phyloP scores from a whole-genome alignment of 2,113 vertebrate genomes.

The Damaliscus lunatus region DNA sequence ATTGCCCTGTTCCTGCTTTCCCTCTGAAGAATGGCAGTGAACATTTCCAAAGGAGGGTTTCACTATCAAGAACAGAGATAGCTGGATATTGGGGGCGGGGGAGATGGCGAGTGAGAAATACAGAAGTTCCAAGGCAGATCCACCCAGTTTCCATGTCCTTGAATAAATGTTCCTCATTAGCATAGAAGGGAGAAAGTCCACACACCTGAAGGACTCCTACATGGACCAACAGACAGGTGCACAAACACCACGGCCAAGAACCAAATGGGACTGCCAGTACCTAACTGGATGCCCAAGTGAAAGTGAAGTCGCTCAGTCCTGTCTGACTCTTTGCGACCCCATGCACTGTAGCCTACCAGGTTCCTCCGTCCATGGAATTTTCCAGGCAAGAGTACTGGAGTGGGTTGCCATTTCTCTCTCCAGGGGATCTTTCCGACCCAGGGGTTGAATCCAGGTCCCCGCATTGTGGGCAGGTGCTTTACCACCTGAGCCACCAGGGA shows the following conservation, averaged over 20 bases:
- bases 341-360: background rate
- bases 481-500: background rate
- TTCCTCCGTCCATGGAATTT: background rate
- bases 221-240: background rate
- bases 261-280: background rate
- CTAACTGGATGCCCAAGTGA: background rate
- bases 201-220: too few relatives aligned
- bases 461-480: rapidly evolving
- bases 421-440: background rate
- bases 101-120: background rate
- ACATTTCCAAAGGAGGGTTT: background rate
- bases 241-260: background rate
- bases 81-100: rapidly evolving
- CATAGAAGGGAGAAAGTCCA: background rate
- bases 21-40: background rate
- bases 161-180: background rate
- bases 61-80: background rate
- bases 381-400: background rate
- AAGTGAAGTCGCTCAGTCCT: background rate
- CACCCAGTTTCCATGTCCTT: background rate
- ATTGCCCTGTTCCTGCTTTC: background rate
- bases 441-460: background rate
- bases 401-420: background rate
- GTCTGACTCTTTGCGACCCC: background rate
- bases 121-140: background rate